phyloP scores from a whole-genome alignment of 2,888 invertebrate genomes.

The Papilio demoleus region DNA sequence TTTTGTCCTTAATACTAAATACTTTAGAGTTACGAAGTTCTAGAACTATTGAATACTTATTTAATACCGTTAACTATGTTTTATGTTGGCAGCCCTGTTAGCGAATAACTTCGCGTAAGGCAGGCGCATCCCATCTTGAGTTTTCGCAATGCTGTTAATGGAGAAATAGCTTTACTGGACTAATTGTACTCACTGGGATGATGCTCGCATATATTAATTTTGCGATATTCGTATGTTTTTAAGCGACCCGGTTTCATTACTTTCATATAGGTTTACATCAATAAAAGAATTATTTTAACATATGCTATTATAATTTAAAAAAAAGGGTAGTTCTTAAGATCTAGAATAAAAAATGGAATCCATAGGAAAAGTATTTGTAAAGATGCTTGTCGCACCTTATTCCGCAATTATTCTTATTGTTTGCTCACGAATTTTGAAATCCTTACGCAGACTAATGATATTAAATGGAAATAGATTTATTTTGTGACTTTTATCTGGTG shows the following conservation, averaged over 20 bases:
- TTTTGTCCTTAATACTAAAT: not conserved
- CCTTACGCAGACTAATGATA: conserved; percentile 21
- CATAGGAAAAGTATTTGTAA: too few relatives aligned
- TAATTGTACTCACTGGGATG: conserved; percentile 45
- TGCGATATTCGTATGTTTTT: too few relatives aligned
- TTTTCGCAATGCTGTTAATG: conserved; percentile 50
- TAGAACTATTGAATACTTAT: too few relatives aligned
- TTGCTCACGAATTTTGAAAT: conserved; percentile 15
- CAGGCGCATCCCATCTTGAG: conserved; percentile 42
- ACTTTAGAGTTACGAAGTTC: not conserved
- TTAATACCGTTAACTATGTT: too few relatives aligned
- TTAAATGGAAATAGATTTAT: conserved; percentile 21
- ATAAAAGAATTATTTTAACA: too few relatives aligned
- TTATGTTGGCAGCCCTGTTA: conserved; percentile 37
- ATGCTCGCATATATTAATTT: conserved; percentile 38
- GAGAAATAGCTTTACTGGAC: conserved; percentile 55
- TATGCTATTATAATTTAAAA: too few relatives aligned
- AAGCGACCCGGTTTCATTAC: too few relatives aligned
- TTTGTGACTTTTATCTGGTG: conserved; percentile 14
- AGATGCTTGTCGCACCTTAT: too few relatives aligned
- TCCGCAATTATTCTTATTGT: conserved; percentile 11
- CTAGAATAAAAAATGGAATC: too few relatives aligned
- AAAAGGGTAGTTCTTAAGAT: too few relatives aligned
- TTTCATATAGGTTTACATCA: too few relatives aligned
- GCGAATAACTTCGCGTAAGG: conserved; percentile 56